Conservation (phyloP, 2,797 vertebrate species). For the Amblyopsis hoosieri region DNA sequence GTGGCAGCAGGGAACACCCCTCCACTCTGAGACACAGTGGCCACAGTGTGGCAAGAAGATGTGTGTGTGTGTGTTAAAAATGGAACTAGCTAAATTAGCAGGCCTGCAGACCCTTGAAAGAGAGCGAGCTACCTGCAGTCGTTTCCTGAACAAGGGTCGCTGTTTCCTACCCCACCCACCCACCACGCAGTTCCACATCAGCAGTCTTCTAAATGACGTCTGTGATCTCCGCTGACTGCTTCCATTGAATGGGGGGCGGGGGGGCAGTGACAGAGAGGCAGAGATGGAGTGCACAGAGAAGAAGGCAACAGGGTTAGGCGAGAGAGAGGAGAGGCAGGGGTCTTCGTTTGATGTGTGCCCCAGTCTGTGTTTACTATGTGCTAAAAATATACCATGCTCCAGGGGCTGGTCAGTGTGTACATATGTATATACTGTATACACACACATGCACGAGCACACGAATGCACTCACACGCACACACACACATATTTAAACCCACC, state of each 20-base stretch:
- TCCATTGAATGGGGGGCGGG: constrained; percentile 24
- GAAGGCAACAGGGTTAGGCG: constrained; percentile 16
- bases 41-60: constrained; percentile 27
- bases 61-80: constrained; percentile 39
- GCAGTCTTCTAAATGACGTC: constrained; percentile 36
- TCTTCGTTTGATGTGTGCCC: constrained; percentile 14
- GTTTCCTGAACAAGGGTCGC: constrained; percentile 49
- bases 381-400: too few species aligned
- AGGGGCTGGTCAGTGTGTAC: too few species aligned
- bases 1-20: constrained; percentile 14
- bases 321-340: constrained; percentile 14
- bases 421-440: too few species aligned
- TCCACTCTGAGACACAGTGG: background rate
- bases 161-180: constrained; percentile 31
- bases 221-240: constrained; percentile 42
- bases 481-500: too few species aligned
- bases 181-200: constrained; percentile 22
- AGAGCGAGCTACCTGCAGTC: constrained; percentile 60
- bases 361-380: too few species aligned
- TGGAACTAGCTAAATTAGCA: constrained; percentile 45
- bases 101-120: constrained; percentile 36
- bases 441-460: too few species aligned
- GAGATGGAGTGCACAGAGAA: constrained; percentile 12
- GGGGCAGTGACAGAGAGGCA: constrained; percentile 10
- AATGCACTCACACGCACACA: too few species aligned